Percentiles rank a stretch among this genome's conserved stretches.
Conservation (phyloP, 1,140 invertebrate species). For the Atta colombica region DNA sequence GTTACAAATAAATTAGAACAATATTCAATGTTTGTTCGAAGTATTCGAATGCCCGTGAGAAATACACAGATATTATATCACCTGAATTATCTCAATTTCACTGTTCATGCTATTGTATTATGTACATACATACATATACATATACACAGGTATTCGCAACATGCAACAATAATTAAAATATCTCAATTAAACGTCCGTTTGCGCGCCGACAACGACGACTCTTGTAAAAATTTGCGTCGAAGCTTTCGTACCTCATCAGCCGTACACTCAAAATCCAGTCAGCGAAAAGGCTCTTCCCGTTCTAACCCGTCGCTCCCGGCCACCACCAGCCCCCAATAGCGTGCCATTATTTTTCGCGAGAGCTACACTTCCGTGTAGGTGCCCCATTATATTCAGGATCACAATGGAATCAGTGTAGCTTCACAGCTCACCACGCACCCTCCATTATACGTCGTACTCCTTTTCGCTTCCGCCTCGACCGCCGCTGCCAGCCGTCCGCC, state of each 20-base stretch:
- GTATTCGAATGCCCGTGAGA: background rate
- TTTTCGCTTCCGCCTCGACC: conserved; percentile 67
- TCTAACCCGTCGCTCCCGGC: background rate
- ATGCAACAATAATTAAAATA: conserved; percentile 52
- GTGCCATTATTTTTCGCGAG: conserved; percentile 68
- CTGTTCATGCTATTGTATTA: background rate
- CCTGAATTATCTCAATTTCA: conserved; percentile 5
- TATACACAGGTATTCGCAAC: background rate
- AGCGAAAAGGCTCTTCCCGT: conserved; percentile 52
- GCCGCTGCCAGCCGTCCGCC: conserved; percentile 20
- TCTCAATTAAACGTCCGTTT: conserved; percentile 46
- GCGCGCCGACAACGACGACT: background rate
- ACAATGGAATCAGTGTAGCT: conserved; percentile 70
- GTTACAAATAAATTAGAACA: conserved; percentile 25
- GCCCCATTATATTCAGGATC: conserved; percentile 70
- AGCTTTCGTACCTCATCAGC: conserved; percentile 59
- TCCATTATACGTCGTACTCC: conserved; percentile 61
- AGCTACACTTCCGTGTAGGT: conserved; percentile 69
- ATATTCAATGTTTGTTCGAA: conserved; percentile 22
- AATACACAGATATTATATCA: background rate
- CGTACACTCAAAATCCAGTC: conserved; percentile 60
- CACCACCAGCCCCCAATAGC: conserved; percentile 24
- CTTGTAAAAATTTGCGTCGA: conserved; percentile 51
- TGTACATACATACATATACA: background rate
- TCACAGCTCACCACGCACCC: conserved; percentile 18